Base-by-base conservation (phyloP, 2,113 vertebrate genomes). In the Trachemys scripta region DNA sequence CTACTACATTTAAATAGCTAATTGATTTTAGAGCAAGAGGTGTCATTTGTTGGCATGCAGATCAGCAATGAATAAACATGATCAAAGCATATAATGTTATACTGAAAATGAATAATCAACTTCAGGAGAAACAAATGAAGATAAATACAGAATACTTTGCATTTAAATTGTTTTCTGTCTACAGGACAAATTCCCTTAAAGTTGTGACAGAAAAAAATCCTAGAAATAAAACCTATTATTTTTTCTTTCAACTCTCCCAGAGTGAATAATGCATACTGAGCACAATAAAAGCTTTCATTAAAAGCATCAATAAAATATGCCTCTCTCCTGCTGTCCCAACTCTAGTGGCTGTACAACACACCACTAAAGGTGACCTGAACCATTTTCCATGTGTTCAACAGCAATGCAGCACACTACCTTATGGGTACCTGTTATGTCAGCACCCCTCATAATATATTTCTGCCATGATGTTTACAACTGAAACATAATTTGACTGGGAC, bases 31-130 rank as follows among this genome's bases (percentile, higher is more conserved):
- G 17, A 95, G 6, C 78, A 84, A 89, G 27, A 90, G 38, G 24
- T 76, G 1, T 80, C 50, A 88, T 92, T 95, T 96, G 29, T 51
- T 6, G 3, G 11, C 20, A 79, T 89, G 42, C 3, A 47, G 85
- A 95, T 97, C 57, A 91, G 9, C 20, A 92, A 93, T 47, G 80
- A 96, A 96, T 89, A 97, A 96, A 91, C 17, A 94, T 51, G 84
- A 83, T 89, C 11, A 86, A 84, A 94, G 5, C 65, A 38, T 7
- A 76, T 87, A 76, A 50, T 75, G 51, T 51, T 65, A 13, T 59
- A 54, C 50, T 72, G 42, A 91, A 95, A 95, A 93, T 75, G 0
- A 94, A 87, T 91, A 89, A 82, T 87, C 35, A 88, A 31, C 11
- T 93, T 94, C 6, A 84, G 6, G 13, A 93, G 57, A 95, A 94